Base-by-base conservation (phyloP, 2,113 vertebrate genomes). In the Oncorhynchus keta region DNA sequence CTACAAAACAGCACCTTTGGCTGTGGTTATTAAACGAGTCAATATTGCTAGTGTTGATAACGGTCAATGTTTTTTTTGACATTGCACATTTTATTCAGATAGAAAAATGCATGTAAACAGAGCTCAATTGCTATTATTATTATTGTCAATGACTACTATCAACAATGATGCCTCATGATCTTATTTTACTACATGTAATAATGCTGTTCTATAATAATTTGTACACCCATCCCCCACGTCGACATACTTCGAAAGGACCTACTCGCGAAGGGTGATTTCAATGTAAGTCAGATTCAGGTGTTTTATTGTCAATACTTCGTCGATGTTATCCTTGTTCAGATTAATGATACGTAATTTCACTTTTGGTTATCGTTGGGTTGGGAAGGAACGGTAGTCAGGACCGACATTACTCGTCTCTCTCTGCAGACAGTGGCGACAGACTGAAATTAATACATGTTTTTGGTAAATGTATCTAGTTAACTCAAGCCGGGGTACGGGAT, bases 361-460 rank as follows among this genome's bases (percentile, higher is more conserved):
- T 12, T 18, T 68, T 9, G 59, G 3, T 62, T 55, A 20, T 5
- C 62, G 45, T n/a, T 59, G 78, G 78, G 0, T 4, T 48, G 49
- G 65, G 65, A 30, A 61, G 51, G 76, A 82, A 80, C 62, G 32
- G 69, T 78, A 71, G 1, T n/a, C 32, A 49, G 51, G 67, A 68
- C 85, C 88, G 88, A 89, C 90, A 86, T 90, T 82, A 80, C 9
- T 12, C 8, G 80, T 75, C 12, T 24, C 51, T 7, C 39, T 14
- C 75, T 30, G 3, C 26, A 73, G 81, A 45, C 78, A 79, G 90
- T 86, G 85, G 78, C 87, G 69, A 67, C 28, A 18, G 76, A 68
- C 65, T 59, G 79, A 88, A 92, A 93, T 94, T 91, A 94, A 94
- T 94, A 92, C 91, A 93, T 45, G 83, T 89, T 91, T 91, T 85